phyloP scores from a whole-genome alignment of 1,140 invertebrate species.

The Drosophila elegans region DNA sequence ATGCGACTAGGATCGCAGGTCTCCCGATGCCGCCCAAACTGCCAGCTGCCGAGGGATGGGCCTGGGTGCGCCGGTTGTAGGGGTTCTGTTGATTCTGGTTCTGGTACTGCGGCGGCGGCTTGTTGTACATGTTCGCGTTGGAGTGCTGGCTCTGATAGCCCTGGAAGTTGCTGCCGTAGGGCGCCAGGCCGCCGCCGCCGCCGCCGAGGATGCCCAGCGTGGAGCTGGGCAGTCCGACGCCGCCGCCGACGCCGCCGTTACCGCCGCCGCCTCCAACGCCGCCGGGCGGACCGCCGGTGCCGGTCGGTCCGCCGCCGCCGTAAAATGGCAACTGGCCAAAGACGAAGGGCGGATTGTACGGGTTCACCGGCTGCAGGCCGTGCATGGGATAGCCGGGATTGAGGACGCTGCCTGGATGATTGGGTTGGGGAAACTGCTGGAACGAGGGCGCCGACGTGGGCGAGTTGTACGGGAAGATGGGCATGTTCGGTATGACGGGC shows the following conservation, averaged over 20 bases:
- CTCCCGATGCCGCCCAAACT: not conserved
- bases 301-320: slow-evolving; percentile 52
- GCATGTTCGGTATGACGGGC: slow-evolving; percentile 81
- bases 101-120: slow-evolving; percentile 82
- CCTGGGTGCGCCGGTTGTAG: slow-evolving; percentile 80
- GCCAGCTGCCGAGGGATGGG: slow-evolving; percentile 71
- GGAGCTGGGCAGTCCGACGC: slow-evolving; percentile 69
- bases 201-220: slow-evolving; percentile 69
- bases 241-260: slow-evolving; percentile 40
- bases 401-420: slow-evolving; percentile 81
- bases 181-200: slow-evolving; percentile 73
- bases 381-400: slow-evolving; percentile 83
- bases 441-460: slow-evolving; percentile 79
- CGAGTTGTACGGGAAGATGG: slow-evolving; percentile 83
- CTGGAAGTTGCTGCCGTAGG: slow-evolving; percentile 67
- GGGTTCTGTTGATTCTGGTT: slow-evolving; percentile 81
- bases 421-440: slow-evolving; percentile 84
- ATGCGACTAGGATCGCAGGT: slow-evolving; percentile 15
- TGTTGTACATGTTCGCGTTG: slow-evolving; percentile 83
- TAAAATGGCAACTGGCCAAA: slow-evolving; percentile 79
- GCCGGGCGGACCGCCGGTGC: slow-evolving; percentile 73
- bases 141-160: slow-evolving; percentile 70
- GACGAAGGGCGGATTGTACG: slow-evolving; percentile 82
- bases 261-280: slow-evolving; percentile 51
- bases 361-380: slow-evolving; percentile 81